Conservation (phyloP, 2,888 invertebrate species). For the Osmoderma eremita region DNA sequence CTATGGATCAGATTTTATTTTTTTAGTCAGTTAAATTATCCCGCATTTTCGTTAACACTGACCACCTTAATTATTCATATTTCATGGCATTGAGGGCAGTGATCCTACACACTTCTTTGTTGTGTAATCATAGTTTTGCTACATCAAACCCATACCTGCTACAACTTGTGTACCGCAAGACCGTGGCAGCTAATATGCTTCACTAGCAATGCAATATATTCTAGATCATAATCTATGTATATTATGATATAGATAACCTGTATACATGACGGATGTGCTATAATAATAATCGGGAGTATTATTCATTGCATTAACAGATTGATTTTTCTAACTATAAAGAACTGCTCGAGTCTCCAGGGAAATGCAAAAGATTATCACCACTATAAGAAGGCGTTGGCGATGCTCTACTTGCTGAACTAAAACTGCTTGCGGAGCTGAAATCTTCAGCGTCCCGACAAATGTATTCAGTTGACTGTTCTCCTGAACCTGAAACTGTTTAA, state of each 20-base stretch:
- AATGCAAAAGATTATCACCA: constrained; percentile 80
- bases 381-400: constrained; percentile 82
- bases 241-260: neutral
- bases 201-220: neutral
- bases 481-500: constrained; percentile 63
- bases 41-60: neutral
- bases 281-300: constrained; percentile 17
- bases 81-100: too few relatives aligned
- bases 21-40: too few relatives aligned
- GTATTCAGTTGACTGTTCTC: constrained; percentile 72
- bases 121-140: too few relatives aligned
- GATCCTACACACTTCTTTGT: neutral
- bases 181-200: neutral
- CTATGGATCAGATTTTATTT: too few relatives aligned
- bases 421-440: constrained; percentile 81
- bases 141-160: neutral
- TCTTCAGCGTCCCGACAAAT: constrained; percentile 73
- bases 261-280: constrained; percentile 28
- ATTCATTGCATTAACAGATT: constrained; percentile 4
- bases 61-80: neutral
- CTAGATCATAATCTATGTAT: neutral
- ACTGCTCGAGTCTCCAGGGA: constrained; percentile 81
- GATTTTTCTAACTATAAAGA: constrained; percentile 64
- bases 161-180: too few relatives aligned
- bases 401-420: constrained; percentile 83